These are phyloP conservation scores for Solea solea DNA, from an alignment of 2,113 vertebrate species.

Conservation along the genomic window DNA sequence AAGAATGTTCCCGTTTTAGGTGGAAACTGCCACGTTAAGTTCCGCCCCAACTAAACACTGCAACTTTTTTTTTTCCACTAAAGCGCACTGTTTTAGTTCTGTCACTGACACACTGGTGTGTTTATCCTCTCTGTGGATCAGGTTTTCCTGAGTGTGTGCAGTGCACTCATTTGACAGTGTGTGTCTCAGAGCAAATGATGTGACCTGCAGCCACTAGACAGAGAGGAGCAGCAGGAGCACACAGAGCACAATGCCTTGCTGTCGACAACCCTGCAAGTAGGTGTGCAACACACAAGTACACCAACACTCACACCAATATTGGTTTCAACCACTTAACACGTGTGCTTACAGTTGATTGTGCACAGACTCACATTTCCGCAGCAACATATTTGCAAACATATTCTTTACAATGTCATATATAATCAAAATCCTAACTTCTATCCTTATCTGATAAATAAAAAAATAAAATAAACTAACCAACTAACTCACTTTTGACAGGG, in stretches of 20 bases:
- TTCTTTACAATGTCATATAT: slow-evolving; percentile 26
- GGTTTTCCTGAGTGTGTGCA: slow-evolving; percentile 38
- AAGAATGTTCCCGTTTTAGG: slow-evolving; percentile 72
- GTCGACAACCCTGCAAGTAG: slow-evolving; percentile 44
- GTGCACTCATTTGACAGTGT: slow-evolving; percentile 32
- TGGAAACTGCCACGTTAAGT: slow-evolving; percentile 67
- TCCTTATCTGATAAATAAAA: slow-evolving; percentile 49
- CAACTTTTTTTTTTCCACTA: slow-evolving; percentile 51
- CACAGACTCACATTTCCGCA: slow-evolving; percentile 20
- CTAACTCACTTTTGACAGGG: slow-evolving; percentile 11
- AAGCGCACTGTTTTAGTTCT: slow-evolving; percentile 33
- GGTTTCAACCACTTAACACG: slow-evolving; percentile 28
- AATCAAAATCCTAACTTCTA: slow-evolving; percentile 32
- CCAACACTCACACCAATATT: slow-evolving; percentile 23
- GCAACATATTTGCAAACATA: slow-evolving; percentile 25
- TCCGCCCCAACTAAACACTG: slow-evolving; percentile 49
- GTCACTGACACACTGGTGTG: slow-evolving; percentile 20
- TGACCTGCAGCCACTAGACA: slow-evolving; percentile 64
- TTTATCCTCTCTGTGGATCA: slow-evolving; percentile 35
- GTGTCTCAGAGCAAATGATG: slow-evolving; percentile 47
- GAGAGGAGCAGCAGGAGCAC: slow-evolving; percentile 49
- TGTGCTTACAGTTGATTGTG: slow-evolving; percentile 30
- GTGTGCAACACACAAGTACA: slow-evolving; percentile 10
- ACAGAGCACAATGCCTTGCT: slow-evolving; percentile 32
- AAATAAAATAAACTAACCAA: slow-evolving; percentile 23